phyloP scores from a whole-genome alignment of 2,888 invertebrate genomes.

The Drosophila paucipuncta region DNA sequence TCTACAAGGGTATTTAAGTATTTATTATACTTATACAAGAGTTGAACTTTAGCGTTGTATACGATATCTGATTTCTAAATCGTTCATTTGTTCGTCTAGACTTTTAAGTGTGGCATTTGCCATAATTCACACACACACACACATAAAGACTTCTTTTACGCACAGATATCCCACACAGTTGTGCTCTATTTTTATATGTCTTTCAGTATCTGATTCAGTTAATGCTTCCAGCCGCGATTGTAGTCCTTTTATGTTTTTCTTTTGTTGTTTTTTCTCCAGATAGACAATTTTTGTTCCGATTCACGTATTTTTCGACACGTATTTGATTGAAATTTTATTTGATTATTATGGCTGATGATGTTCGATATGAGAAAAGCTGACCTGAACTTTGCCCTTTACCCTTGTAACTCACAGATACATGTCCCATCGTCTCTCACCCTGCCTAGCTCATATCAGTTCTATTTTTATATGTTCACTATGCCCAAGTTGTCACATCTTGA shows the following conservation, averaged over 20 bases:
- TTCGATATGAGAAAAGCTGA: slow-evolving; percentile 25
- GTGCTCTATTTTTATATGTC: slow-evolving; percentile 4
- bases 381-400: slow-evolving; percentile 43
- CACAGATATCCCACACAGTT: background rate
- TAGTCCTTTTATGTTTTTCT: slow-evolving; percentile 34
- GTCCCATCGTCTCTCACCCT: background rate
- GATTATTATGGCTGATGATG: slow-evolving; percentile 56
- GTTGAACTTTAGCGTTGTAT: background rate
- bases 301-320: slow-evolving; percentile 51
- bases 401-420: slow-evolving; percentile 8
- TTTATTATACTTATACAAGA: background rate
- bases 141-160: background rate
- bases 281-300: slow-evolving; percentile 15
- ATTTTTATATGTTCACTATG: slow-evolving; percentile 32
- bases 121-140: slow-evolving; percentile 18
- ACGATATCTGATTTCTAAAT: background rate
- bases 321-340: slow-evolving; percentile 71
- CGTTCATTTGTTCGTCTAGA: slow-evolving; percentile 60
- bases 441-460: slow-evolving; percentile 14
- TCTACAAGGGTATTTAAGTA: background rate
- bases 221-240: slow-evolving; percentile 17
- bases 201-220: slow-evolving; percentile 37
- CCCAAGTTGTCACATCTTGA: slow-evolving; percentile 37
- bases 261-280: slow-evolving; percentile 6
- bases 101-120: slow-evolving; percentile 52